Evolutionary conservation across 2,113 vertebrate species (phyloP).

Genomic region (Steatornis caripensis): DNA sequence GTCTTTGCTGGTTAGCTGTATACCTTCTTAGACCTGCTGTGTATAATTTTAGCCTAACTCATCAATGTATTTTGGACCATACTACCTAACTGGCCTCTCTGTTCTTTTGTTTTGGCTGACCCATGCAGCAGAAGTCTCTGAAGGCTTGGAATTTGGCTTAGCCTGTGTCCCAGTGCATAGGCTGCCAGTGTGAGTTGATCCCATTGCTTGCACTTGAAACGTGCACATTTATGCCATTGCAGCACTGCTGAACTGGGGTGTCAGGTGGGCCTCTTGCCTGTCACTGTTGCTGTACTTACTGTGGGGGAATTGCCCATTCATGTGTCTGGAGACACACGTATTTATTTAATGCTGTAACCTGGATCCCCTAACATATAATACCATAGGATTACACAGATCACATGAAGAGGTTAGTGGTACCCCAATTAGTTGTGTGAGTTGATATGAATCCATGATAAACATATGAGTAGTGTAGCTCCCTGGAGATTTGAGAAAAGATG

Average conservation of each 20-base stretch:
- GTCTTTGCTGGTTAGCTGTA: neutral
- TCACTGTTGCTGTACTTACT: neutral
- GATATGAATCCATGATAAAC: neutral
- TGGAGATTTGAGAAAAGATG: neutral
- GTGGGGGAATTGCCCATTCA: neutral
- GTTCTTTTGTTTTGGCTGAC: neutral
- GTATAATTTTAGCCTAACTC: neutral
- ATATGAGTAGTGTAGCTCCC: neutral
- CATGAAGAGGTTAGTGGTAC: neutral
- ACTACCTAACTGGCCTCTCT: neutral
- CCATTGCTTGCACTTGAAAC: neutral
- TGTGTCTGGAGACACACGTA: neutral
- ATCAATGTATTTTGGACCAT: neutral
- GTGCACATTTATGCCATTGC: rapidly evolving
- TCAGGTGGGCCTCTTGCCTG: neutral
- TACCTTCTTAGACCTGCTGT: neutral
- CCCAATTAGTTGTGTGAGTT: neutral
- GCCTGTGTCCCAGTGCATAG: no score
- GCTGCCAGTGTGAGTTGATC: neutral
- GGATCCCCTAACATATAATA: neutral
- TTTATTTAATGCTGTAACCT: neutral
- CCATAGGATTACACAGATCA: neutral
- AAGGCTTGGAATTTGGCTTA: neutral
- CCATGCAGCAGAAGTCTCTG: neutral
- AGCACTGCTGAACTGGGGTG: neutral